phyloP scores from a whole-genome alignment of 1,140 invertebrate genomes.

The Drosophila saltans region DNA sequence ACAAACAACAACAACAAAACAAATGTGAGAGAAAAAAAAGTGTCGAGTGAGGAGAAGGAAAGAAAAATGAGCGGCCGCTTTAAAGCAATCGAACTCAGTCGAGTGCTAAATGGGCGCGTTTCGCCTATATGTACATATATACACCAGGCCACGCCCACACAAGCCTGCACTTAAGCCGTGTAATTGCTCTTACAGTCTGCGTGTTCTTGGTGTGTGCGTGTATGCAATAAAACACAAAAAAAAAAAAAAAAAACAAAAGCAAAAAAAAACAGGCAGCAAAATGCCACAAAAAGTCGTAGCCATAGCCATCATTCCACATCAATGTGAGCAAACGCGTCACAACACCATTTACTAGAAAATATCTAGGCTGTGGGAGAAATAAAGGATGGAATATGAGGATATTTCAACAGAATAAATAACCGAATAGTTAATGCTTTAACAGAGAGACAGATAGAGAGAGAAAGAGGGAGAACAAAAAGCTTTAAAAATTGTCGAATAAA shows the following conservation, averaged over 20 bases:
- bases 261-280: slow-evolving; percentile 15
- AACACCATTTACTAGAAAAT: slow-evolving; percentile 42
- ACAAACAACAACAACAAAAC: background rate
- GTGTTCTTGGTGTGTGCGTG: slow-evolving; percentile 25
- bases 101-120: slow-evolving; percentile 44
- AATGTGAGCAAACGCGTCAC: slow-evolving; percentile 38
- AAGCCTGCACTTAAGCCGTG: slow-evolving; percentile 43
- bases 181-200: slow-evolving; percentile 54
- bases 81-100: slow-evolving; percentile 67
- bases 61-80: slow-evolving; percentile 30
- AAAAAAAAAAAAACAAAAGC: slow-evolving; percentile 5
- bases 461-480: too few relatives aligned
- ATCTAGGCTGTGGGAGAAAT: slow-evolving; percentile 12
- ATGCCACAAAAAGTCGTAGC: slow-evolving; percentile 48
- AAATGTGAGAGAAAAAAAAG: slow-evolving; percentile 10
- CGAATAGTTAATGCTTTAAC: slow-evolving; percentile 29
- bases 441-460: too few relatives aligned
- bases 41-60: background rate
- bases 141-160: slow-evolving; percentile 28
- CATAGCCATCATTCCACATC: slow-evolving; percentile 27
- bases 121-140: background rate
- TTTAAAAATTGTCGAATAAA: too few relatives aligned
- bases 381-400: background rate
- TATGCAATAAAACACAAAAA: slow-evolving; percentile 24
- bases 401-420: background rate